Base-by-base conservation (phyloP, 2,888 invertebrate species). In the Napeogenes sylphis region DNA sequence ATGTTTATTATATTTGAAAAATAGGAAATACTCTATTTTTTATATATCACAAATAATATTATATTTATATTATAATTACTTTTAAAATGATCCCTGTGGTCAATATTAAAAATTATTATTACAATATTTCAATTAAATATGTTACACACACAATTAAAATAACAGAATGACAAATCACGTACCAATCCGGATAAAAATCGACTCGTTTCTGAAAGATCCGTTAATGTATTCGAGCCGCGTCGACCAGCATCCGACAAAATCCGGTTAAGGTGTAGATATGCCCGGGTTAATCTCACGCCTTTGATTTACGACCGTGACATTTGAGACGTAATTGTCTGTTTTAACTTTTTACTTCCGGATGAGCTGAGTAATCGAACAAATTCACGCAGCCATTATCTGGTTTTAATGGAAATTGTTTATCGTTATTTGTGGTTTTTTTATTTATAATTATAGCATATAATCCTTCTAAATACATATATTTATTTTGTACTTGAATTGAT, bases 261-360 rank as follows among this genome's bases (percentile, higher is more conserved):
- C 86, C 84, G 83, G 83, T 83, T 83, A 83, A 86, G 85, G 84
- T 84, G 83, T 77, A 87, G 85, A 87, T 87, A 84, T 83, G 82
- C 83, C 80, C 80, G 76, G 83, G 84, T 85, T 87, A 87, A 87
- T 87, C 85, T 84, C 77, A 74, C 68, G 75, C 70, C 76, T 84
- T 82, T 86, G 87, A 87, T 87, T 87, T 87, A 88, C 81, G 75
- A 75, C 76, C 77, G 61, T 75, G 74, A 74, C 75, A 78, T 77
- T 79, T 72, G 75, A 77, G 76, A 75, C 67, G 69, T 68, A 69
- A 73, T 68, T 73, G 70, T 71, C 72, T 72, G 75, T 75, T 76
- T 73, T 67, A 56, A 71, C 70, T 70, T 70, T 59, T 55, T 59
- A 55, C 55, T 59, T 59, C 13, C n/a, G 14, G 14, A 33, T 30